These are phyloP conservation scores for Zaprionus africanus DNA, from an alignment of 1,140 invertebrate genomes.

Conservation along the genomic window DNA sequence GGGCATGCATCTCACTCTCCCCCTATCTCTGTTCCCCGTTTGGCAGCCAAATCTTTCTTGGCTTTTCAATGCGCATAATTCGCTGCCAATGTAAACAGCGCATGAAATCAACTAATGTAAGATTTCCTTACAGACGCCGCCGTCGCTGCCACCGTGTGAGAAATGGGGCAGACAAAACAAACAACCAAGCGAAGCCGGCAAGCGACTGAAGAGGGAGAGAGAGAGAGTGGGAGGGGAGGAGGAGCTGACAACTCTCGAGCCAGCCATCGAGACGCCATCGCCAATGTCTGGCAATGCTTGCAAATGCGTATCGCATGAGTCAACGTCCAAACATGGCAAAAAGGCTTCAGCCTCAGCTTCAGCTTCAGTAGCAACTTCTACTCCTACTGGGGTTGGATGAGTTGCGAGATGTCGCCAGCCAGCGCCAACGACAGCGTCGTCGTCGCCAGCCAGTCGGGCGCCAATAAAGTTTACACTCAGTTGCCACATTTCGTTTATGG, in stretches of 20 bases:
- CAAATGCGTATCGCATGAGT: slow-evolving; percentile 76
- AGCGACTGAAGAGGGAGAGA: too few species aligned
- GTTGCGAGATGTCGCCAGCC: slow-evolving; percentile 21
- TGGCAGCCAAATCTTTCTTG: slow-evolving; percentile 66
- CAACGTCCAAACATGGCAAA: slow-evolving; percentile 56
- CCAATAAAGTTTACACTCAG: slow-evolving; percentile 83
- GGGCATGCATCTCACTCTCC: neutral
- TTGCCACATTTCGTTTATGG: slow-evolving; percentile 83
- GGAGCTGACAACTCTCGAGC: slow-evolving; percentile 22
- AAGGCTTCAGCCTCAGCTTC: slow-evolving; percentile 13
- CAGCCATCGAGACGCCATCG: slow-evolving; percentile 75
- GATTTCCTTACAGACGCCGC: slow-evolving; percentile 51
- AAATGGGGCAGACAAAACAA: slow-evolving; percentile 76
- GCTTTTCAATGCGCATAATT: slow-evolving; percentile 79
- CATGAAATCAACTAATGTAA: slow-evolving; percentile 82
- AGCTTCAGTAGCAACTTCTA: neutral
- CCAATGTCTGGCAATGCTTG: slow-evolving; percentile 30
- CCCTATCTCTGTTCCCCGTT: neutral
- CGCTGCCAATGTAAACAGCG: slow-evolving; percentile 81
- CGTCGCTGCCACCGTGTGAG: slow-evolving; percentile 18
- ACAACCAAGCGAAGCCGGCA: slow-evolving; percentile 50
- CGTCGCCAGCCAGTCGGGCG: slow-evolving; percentile 82
- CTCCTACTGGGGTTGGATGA: slow-evolving; percentile 1
- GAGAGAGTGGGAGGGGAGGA: neutral
- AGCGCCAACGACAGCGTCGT: slow-evolving; percentile 17